Evolutionary conservation across 2,888 invertebrate species (phyloP), one percentile per base, ranked within the genome.

Genomic region (Mesoligia furuncula): DNA sequence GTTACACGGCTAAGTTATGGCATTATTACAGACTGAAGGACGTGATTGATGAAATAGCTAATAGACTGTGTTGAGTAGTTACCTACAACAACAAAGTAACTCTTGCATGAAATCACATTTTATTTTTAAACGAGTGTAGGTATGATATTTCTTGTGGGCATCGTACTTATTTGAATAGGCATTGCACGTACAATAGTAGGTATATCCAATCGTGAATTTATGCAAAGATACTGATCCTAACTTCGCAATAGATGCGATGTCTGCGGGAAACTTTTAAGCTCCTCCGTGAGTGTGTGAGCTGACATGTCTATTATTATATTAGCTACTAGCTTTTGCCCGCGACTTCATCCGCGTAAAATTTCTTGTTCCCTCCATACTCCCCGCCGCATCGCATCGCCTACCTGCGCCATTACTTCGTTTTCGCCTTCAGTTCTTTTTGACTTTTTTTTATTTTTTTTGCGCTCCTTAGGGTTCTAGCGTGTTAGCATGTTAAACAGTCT

Each of bases 1-100:
- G 79, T 80, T 87, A 87, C 89, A 85, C 67, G 73, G 74, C 42
- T 83, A 87, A 88, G 76, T 88, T 80, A 87, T 85, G 79, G 85
- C 81, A 85, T 87, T 79, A 85, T 88, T 87, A 80, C 79, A 62
- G 71, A 68, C 67, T 81, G 57, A 73, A 80, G 75, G 79, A 70
- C 84, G 79, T 83, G 81, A 88, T 88, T 79, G 80, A 88, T 87
- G 77, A 64, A 73, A 79, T 79, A 73, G 69, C 75, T 73, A 77
- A 75, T 77, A 65, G 45, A 72, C 57, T 65, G 65, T 61, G 72
- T 69, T 75, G 72, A 77, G 39, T 77, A 80, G 67, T 51, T 72
- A n/a, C n/a, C n/a, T n/a, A 77, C 72, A 84, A 72, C 73, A 51
- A 61, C 42, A 27, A 57, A 77, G 45, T 48, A 48, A 71, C 57